These are phyloP conservation scores for Apodemus agrarius DNA, from an alignment of 2,797 vertebrate genomes.

Conservation along the genomic window DNA sequence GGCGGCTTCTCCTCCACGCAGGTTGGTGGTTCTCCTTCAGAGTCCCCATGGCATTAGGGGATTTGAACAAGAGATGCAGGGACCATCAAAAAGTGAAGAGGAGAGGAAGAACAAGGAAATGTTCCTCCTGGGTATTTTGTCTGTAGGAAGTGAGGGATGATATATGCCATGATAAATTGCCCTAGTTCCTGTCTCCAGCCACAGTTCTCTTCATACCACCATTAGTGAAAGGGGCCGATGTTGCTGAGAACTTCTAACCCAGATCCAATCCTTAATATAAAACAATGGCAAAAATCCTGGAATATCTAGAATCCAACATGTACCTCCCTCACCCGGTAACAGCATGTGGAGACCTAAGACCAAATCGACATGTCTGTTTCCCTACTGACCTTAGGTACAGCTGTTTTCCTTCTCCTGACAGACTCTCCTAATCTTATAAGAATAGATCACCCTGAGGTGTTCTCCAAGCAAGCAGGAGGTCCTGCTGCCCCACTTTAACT, in stretches of 20 bases:
- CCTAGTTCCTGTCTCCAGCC: background rate
- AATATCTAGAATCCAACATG: background rate
- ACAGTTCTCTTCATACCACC: background rate
- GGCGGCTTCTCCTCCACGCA: conserved; percentile 83
- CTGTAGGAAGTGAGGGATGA: background rate
- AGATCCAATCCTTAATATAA: background rate
- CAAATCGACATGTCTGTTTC: background rate
- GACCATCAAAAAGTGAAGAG: background rate
- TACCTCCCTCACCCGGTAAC: background rate
- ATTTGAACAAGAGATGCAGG: background rate
- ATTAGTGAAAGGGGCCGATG: background rate
- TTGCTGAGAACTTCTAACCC: background rate
- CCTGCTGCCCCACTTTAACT: background rate
- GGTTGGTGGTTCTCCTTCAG: background rate
- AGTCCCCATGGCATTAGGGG: background rate
- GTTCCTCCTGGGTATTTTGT: background rate
- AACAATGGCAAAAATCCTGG: background rate
- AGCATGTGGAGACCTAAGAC: background rate
- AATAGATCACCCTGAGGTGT: background rate
- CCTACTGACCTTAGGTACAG: background rate
- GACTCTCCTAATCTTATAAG: background rate
- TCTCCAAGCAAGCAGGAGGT: background rate
- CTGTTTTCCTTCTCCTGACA: background rate
- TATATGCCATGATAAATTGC: background rate
- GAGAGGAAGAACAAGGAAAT: background rate